Evolutionary conservation across 2,888 invertebrate species (phyloP).

Genomic region (Caenorhabditis doughertyi): DNA sequence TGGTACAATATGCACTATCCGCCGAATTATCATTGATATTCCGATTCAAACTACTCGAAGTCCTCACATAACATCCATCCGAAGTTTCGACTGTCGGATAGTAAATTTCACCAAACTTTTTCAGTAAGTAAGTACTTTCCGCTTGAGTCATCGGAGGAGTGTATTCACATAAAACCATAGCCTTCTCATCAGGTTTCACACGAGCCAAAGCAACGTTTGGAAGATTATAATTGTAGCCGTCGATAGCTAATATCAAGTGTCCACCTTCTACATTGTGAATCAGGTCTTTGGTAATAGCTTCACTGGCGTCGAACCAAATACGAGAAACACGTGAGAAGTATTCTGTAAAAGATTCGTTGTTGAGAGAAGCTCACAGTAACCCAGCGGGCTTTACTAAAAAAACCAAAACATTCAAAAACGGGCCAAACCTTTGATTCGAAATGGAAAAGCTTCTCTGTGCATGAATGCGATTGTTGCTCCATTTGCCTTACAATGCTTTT

Average conservation of each 20-base stretch:
- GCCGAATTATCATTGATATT: neutral
- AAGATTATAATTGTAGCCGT: neutral
- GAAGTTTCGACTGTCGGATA: neutral
- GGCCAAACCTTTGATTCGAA: too few relatives aligned
- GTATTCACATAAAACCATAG: slow-evolving; percentile 10
- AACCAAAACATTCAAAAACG: too few relatives aligned
- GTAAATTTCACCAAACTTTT: slow-evolving; percentile 1
- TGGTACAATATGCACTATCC: neutral
- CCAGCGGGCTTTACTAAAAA: too few relatives aligned
- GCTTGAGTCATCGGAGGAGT: neutral
- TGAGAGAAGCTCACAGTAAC: too few relatives aligned
- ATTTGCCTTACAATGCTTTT: neutral
- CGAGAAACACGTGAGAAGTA: neutral
- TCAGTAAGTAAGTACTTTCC: neutral
- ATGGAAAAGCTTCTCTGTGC: too few relatives aligned
- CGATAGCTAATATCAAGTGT: neutral
- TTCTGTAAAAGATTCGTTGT: too few relatives aligned
- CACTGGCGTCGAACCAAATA: neutral
- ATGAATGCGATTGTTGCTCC: slow-evolving; percentile 3
- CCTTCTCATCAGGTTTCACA: neutral
- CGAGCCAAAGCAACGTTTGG: neutral
- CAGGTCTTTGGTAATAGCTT: neutral
- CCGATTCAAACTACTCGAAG: neutral
- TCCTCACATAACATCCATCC: neutral
- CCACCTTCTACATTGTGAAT: neutral